Evolutionary conservation across 2,888 invertebrate genomes (phyloP).

Genomic region (Hanleya hanleyi): DNA sequence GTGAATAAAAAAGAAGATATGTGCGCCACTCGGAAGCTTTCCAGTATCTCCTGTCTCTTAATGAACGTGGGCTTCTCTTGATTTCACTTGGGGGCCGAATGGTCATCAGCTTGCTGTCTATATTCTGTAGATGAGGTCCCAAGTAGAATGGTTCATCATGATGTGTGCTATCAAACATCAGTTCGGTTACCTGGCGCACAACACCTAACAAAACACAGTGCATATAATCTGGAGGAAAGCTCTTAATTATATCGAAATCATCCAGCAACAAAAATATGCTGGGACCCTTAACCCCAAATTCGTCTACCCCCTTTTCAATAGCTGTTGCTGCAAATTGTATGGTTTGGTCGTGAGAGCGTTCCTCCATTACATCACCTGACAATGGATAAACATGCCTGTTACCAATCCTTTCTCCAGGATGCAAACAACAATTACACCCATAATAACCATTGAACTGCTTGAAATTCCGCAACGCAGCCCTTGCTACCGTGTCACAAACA

Average conservation of each 20-base stretch:
- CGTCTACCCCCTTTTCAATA: not conserved
- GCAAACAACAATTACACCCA: not conserved
- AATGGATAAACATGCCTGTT: not conserved
- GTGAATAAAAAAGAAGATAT: not conserved
- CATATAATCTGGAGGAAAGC: not conserved
- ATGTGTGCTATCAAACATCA: not conserved
- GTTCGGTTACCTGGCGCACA: not conserved
- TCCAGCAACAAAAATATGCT: not conserved
- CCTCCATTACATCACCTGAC: not conserved
- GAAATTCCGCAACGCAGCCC: not conserved
- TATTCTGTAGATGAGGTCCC: not conserved
- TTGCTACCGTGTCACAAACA: not conserved
- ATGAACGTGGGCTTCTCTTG: not conserved
- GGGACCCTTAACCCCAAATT: not conserved
- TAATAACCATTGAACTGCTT: conserved; percentile 3
- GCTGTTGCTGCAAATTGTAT: not conserved
- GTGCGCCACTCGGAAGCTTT: not conserved
- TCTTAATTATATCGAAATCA: not conserved
- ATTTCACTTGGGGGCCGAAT: conserved; percentile 2
- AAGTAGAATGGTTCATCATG: not conserved
- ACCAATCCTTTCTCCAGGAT: not conserved
- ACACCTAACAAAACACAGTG: not conserved
- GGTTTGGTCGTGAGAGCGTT: not conserved
- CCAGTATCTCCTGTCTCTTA: not conserved
- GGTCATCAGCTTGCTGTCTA: not conserved